These are phyloP conservation scores for Gymnosoma rotundatum DNA, from an alignment of 2,888 invertebrate genomes.

Conservation along the genomic window DNA sequence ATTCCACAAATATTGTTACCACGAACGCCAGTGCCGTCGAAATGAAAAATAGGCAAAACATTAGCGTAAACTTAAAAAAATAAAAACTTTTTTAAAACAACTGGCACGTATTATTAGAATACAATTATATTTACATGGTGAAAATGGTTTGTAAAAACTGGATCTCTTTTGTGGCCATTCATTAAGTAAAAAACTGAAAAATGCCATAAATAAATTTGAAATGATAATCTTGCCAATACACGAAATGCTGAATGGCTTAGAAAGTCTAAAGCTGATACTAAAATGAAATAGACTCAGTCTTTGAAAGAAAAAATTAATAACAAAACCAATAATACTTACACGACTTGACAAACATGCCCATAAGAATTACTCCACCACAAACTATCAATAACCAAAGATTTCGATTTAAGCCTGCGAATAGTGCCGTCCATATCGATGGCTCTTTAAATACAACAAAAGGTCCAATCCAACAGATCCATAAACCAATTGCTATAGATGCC, in stretches of 20 bases:
- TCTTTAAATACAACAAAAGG: slow-evolving; percentile 77
- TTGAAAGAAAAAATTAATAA: not conserved
- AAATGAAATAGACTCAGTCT: not conserved
- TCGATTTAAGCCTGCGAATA: slow-evolving; percentile 81
- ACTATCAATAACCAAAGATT: slow-evolving; percentile 79
- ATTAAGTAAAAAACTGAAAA: slow-evolving; percentile 73
- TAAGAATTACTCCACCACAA: slow-evolving; percentile 74
- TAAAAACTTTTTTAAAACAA: not conserved
- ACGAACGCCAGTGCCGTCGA: slow-evolving; percentile 75
- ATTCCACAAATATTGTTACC: slow-evolving; percentile 75
- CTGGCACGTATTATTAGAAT: not conserved
- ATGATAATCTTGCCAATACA: slow-evolving; percentile 77
- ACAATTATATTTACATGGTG: slow-evolving; percentile 73
- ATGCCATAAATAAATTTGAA: slow-evolving; percentile 79
- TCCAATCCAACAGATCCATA: slow-evolving; percentile 74
- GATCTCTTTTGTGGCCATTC: slow-evolving; percentile 74
- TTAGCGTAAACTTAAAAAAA: slow-evolving; percentile 64
- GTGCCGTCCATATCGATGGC: slow-evolving; percentile 80
- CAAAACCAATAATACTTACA: slow-evolving; percentile 74
- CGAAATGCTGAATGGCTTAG: slow-evolving; percentile 71
- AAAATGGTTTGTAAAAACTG: slow-evolving; percentile 74
- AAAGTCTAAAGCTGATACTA: slow-evolving; percentile 61
- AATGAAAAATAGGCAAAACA: slow-evolving; percentile 71
- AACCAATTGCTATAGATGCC: slow-evolving; percentile 70
- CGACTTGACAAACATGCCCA: slow-evolving; percentile 77